phyloP scores from a whole-genome alignment of 35 echinoderm and acorn worm genomes.

The Hemicentrotus pulcherrimus region DNA sequence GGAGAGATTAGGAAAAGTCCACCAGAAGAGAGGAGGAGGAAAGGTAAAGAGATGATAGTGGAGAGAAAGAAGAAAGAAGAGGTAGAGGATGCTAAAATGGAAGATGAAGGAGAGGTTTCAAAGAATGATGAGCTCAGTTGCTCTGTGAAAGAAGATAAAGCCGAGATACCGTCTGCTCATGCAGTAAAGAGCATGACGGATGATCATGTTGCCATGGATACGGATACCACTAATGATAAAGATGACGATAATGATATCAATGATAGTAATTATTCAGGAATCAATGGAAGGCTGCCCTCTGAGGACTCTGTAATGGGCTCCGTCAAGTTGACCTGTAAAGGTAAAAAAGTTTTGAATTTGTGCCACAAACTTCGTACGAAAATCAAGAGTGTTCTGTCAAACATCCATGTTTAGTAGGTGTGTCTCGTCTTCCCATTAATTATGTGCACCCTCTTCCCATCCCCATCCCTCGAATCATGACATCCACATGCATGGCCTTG shows the following conservation, averaged over 20 bases:
- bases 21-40: not conserved
- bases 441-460: not conserved
- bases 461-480: not conserved
- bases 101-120: not conserved
- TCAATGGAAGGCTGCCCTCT: slow-evolving; percentile 4
- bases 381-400: slow-evolving; percentile 27
- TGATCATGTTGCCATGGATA: not conserved
- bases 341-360: slow-evolving; percentile 12
- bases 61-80: not conserved
- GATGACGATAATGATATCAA: slow-evolving; percentile 29
- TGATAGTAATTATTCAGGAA: slow-evolving; percentile 44
- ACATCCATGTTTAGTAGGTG: not conserved
- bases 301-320: not conserved
- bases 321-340: not conserved
- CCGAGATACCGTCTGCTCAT: not conserved
- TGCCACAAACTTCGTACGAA: not conserved
- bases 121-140: not conserved
- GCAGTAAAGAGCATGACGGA: not conserved
- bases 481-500: not conserved
- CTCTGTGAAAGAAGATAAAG: not conserved
- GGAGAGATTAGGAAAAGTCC: not conserved
- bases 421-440: not conserved
- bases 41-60: not conserved
- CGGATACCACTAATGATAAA: slow-evolving; percentile 6
- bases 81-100: not conserved